phyloP scores from a whole-genome alignment of 2,888 invertebrate species.

The Geotrupes spiniger region DNA sequence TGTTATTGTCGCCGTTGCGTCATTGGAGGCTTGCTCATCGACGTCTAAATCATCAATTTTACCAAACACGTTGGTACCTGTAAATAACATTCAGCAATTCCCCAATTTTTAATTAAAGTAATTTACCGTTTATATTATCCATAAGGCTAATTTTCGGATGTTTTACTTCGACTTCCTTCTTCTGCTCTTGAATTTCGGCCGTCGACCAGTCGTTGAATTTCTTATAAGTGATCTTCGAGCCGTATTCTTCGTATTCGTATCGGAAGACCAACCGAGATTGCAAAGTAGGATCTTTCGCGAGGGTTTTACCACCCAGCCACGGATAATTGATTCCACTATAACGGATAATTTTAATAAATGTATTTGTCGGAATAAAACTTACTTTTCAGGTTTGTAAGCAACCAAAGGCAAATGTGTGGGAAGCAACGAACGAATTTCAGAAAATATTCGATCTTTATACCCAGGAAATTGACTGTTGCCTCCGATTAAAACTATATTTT shows the following conservation, averaged over 20 bases:
- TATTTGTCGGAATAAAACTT: too few relatives aligned
- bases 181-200: slow-evolving; percentile 12
- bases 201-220: slow-evolving; percentile 52
- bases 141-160: slow-evolving; percentile 12
- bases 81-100: too few relatives aligned
- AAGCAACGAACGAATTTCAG: slow-evolving; percentile 75
- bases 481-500: slow-evolving; percentile 84
- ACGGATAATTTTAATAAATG: slow-evolving; percentile 14
- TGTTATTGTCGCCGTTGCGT: background rate
- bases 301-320: slow-evolving; percentile 83
- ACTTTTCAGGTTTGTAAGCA: slow-evolving; percentile 67
- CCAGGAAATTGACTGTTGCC: slow-evolving; percentile 78
- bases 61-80: slow-evolving; percentile 17
- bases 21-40: slow-evolving; percentile 1
- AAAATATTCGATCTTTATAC: slow-evolving; percentile 73
- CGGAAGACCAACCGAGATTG: slow-evolving; percentile 70
- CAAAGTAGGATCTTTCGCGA: slow-evolving; percentile 73
- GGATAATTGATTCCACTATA: slow-evolving; percentile 76
- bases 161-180: slow-evolving; percentile 15
- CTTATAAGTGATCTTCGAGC: slow-evolving; percentile 59
- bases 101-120: too few relatives aligned
- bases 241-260: slow-evolving; percentile 88
- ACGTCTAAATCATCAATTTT: slow-evolving; percentile 13
- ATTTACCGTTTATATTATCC: slow-evolving; percentile 9
- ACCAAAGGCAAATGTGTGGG: slow-evolving; percentile 76